Evolutionary conservation across 2,888 invertebrate genomes (phyloP), one percentile per base, ranked within the genome.

Genomic region (Urechis unicinctus): DNA sequence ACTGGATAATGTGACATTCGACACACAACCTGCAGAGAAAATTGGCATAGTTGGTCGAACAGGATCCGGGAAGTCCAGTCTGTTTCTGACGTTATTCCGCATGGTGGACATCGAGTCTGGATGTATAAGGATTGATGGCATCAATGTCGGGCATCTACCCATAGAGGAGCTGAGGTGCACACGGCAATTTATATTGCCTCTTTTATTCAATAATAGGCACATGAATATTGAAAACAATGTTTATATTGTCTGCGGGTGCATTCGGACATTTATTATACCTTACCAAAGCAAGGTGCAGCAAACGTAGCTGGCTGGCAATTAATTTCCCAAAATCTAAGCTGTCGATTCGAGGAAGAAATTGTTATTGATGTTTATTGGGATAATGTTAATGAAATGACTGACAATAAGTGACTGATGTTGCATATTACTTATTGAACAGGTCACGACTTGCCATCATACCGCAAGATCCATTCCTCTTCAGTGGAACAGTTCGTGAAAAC

Each of bases 401-500:
- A n/a, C n/a, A n/a, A n/a, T n/a, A n/a, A n/a, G n/a, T n/a, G n/a
- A n/a, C n/a, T n/a, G n/a, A n/a, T n/a, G n/a, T n/a, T n/a, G n/a
- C n/a, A n/a, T n/a, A n/a, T n/a, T n/a, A 17, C 26, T 24, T 43
- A 13, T 24, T 25, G 13, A 22, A 3, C 22, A 55, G 52, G 17
- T 59, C 57, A 24, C 43, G 55, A 22, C 31, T 60, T 9, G 50
- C 55, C 30, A 55, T 53, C 28, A 53, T 53, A 5, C 92, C 94
- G 0, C 95, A 95, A 79, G 90, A 92, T 72, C 91, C 94, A 22
- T 91, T 94, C 78, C 82, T 95, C 54, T 96, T 94, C 79, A 83
- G 85, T 70, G 95, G 94, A 6, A 87, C 86, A 3, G 81, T 97
- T 21, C 83, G 88, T 53, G 89, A 92, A 68, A 97, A 97, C 81